Percentiles rank a stretch among this genome's conserved stretches.
Evolutionary conservation across 2,888 invertebrate species (phyloP).

Genomic region (Orchesellides sinensis): DNA sequence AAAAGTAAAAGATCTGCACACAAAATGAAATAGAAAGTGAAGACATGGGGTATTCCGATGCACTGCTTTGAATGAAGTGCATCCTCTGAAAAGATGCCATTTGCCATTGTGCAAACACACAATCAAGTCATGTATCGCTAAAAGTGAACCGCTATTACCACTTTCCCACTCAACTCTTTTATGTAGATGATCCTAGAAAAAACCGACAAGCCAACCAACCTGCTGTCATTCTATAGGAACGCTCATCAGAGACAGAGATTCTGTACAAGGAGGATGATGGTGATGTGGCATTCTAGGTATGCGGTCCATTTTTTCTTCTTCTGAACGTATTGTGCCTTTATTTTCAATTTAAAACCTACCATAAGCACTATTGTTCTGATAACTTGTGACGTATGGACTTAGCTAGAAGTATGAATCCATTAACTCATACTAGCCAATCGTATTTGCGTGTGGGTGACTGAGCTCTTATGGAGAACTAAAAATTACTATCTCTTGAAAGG

Average conservation of each 20-base stretch:
- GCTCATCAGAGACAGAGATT: neutral
- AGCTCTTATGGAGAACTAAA: no score
- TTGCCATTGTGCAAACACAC: neutral
- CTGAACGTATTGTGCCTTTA: neutral
- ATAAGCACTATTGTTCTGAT: neutral
- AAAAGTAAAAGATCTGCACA: conserved; percentile 35
- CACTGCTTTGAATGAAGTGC: no score
- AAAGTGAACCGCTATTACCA: neutral
- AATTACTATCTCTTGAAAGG: no score
- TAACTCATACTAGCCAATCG: no score
- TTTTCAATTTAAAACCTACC: neutral
- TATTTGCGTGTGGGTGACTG: no score
- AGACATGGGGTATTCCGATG: conserved; percentile 52
- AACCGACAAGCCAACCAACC: conserved; percentile 4
- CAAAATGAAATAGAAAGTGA: conserved; percentile 33
- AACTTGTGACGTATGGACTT: neutral
- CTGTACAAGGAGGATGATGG: neutral
- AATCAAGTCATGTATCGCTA: neutral
- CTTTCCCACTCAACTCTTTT: neutral
- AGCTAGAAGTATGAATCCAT: neutral
- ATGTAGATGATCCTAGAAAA: neutral
- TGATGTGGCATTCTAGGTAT: no score
- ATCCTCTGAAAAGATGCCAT: neutral
- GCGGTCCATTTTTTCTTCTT: neutral
- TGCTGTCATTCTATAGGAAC: conserved; percentile 12